These are phyloP conservation scores for Cuculus canorus DNA, from an alignment of 2,797 vertebrate species.

Conservation along the genomic window DNA sequence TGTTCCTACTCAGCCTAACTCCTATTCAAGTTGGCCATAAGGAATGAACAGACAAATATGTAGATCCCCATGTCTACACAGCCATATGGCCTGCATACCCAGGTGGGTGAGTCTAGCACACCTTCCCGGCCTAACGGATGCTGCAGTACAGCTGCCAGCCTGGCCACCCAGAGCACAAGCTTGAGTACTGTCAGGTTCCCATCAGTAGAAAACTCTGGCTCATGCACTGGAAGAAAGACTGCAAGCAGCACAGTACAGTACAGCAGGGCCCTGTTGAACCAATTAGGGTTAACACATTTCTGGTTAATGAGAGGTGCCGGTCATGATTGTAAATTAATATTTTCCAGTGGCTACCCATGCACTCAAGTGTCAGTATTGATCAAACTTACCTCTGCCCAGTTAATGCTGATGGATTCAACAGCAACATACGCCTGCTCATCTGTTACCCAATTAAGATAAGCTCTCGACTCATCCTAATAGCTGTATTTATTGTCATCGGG, in stretches of 20 bases:
- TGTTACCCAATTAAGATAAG: conserved; percentile 83
- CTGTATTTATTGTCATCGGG: conserved; percentile 78
- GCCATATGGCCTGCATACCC: not conserved
- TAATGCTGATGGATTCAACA: conserved; percentile 80
- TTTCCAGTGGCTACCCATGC: conserved; percentile 71
- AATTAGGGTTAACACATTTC: conserved; percentile 69
- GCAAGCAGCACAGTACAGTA: not conserved
- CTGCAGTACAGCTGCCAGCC: conserved; percentile 21
- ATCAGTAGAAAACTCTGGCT: not conserved
- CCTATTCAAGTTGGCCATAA: not conserved
- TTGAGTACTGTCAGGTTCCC: not conserved
- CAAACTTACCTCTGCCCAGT: conserved; percentile 75
- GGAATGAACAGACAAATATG: not conserved
- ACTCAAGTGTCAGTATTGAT: conserved; percentile 80
- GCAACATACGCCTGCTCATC: conserved; percentile 75
- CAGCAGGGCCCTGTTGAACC: conserved; percentile 63
- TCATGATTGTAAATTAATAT: conserved; percentile 77
- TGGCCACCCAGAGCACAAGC: not conserved
- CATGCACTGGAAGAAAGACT: not conserved
- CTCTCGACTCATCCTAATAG: conserved; percentile 75
- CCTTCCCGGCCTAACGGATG: not conserved
- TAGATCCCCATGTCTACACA: not conserved
- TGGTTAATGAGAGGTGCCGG: conserved; percentile 68
- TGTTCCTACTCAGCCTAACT: not conserved
- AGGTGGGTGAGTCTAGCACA: not conserved